Evolutionary conservation across 2,797 vertebrate genomes (phyloP), one percentile per base, ranked within the genome.

Genomic region (Urophycis tenuis): DNA sequence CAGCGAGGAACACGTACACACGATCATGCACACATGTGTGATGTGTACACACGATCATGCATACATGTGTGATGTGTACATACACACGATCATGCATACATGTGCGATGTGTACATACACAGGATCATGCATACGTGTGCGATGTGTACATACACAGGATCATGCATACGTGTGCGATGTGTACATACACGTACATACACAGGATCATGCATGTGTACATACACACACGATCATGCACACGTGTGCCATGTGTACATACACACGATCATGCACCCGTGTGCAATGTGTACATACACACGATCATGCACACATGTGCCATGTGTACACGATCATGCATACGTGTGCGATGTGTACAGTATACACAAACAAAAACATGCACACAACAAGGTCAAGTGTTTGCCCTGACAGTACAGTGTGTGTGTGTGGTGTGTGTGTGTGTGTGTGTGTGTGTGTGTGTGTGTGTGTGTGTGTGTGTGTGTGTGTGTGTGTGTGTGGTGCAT

Each of bases 361-460:
- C 80, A 78, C 75, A 74, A n/a, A 70, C 34, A 77, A 31, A 45
- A n/a, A 22, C 1, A 39, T 73, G 75, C 72, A 75, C 73, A 78
- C 36, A 76, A 76, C 41, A 73, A 71, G 81, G 34, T 70, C 74
- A 76, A 70, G 41, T 45, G 41, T 84, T 81, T 76, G 78, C 78
- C 72, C 77, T 25, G 6, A 80, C 71, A 87, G 83, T 77, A 83
- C 85, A 85, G 76, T 73, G 12, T 78, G 82, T 82, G 80, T 80
- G 60, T 31, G 74, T n/a, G n/a, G 36, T 41, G 39, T 41, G 39
- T 41, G 11, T 36, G 35, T 36, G 35, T 36, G 35, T 74, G 15
- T 30, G 30, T n/a, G n/a, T n/a, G n/a, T n/a, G n/a, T n/a, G n/a
- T 15, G 14, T 39, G 12, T 3, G 8, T 14, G 36, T 41, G 39